Percentiles rank a stretch among this genome's conserved stretches.
Evolutionary conservation across 2,113 vertebrate genomes (phyloP).

Genomic region (Cyanoderma ruficeps): DNA sequence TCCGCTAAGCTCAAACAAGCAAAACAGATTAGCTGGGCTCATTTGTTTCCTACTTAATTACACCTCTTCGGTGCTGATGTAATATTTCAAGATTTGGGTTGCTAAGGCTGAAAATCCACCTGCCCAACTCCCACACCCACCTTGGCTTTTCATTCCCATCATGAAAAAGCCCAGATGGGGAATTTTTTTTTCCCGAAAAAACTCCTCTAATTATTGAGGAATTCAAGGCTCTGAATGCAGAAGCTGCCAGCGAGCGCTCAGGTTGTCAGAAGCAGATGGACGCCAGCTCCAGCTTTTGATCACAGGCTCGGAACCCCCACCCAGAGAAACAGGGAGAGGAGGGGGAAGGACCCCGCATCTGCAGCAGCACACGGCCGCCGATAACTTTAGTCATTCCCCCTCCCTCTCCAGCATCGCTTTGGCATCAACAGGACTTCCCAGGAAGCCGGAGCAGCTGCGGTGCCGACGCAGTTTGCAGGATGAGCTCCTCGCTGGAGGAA

Average conservation of each 20-base stretch:
- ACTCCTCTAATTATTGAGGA: slow-evolving; percentile 52
- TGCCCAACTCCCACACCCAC: slow-evolving; percentile 63
- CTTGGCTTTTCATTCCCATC: slow-evolving; percentile 58
- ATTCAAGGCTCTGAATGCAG: slow-evolving; percentile 37
- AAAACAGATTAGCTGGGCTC: slow-evolving; percentile 66
- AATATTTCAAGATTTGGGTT: slow-evolving; percentile 58
- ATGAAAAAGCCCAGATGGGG: slow-evolving; percentile 62
- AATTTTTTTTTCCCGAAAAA: neutral
- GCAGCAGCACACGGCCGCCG: neutral
- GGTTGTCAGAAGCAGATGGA: slow-evolving; percentile 65
- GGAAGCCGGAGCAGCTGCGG: slow-evolving; percentile 49
- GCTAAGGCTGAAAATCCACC: slow-evolving; percentile 67
- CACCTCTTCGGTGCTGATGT: slow-evolving; percentile 52
- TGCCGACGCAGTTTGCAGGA: neutral
- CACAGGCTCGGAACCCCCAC: neutral
- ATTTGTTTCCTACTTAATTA: slow-evolving; percentile 68
- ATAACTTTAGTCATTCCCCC: neutral
- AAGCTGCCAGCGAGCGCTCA: slow-evolving; percentile 42
- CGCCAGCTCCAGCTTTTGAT: slow-evolving; percentile 44
- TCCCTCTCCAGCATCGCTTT: neutral
- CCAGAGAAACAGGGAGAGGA: neutral
- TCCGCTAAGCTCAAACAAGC: slow-evolving; percentile 62
- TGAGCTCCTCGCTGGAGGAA: neutral
- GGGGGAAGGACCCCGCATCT: slow-evolving; percentile 13
- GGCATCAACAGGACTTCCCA: slow-evolving; percentile 54